Percentiles rank a stretch among this genome's conserved stretches.
Conservation (phyloP, 2,113 vertebrate genomes). For the Ceuthmochares aereus region DNA sequence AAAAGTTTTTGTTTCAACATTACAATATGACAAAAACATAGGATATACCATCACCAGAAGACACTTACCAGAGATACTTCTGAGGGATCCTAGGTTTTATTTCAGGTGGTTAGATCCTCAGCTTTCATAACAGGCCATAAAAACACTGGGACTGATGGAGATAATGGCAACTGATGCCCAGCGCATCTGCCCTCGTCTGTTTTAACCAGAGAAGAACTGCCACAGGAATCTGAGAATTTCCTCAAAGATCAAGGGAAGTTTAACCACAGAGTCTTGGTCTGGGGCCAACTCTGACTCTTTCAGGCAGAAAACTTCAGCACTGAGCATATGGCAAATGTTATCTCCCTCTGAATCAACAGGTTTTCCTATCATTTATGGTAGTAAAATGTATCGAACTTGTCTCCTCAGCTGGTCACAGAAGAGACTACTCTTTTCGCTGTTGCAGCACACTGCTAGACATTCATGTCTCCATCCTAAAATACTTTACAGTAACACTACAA, state of each 20-base stretch:
- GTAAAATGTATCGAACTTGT: neutral
- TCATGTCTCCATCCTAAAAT: rapidly evolving
- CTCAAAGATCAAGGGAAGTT: neutral
- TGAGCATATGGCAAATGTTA: neutral
- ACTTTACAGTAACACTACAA: neutral
- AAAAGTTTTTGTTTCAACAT: neutral
- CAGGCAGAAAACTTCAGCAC: neutral
- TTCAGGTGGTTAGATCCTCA: neutral
- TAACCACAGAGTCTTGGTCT: neutral
- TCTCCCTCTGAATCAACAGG: neutral
- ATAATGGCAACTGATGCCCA: neutral
- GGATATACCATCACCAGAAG: neutral
- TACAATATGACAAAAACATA: neutral
- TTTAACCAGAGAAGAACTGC: neutral
- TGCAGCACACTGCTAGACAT: neutral
- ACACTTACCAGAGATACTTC: neutral
- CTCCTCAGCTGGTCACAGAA: neutral
- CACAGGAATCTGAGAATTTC: neutral
- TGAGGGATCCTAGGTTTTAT: neutral
- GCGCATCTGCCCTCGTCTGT: neutral
- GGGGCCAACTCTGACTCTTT: neutral
- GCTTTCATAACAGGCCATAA: neutral
- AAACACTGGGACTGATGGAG: neutral
- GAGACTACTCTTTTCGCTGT: neutral
- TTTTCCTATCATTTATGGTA: neutral